A percentile compares a stretch with the other conserved stretches of the same genome.
These are phyloP conservation scores for Cecidostiba fungosa DNA, from an alignment of 2,888 invertebrate genomes.

Conservation along the genomic window DNA sequence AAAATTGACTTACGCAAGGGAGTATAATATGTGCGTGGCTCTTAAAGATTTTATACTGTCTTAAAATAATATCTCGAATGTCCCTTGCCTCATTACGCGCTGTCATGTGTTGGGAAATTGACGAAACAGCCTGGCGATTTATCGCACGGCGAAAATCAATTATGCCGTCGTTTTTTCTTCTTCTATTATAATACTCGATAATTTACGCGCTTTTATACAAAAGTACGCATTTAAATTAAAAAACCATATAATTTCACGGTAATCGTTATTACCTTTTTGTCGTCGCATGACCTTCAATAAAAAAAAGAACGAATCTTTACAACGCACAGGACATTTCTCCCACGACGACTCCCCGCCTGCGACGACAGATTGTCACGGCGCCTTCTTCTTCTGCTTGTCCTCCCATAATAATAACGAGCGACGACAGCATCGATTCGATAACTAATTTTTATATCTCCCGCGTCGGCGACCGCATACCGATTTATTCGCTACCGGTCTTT, in stretches of 20 bases:
- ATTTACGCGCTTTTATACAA: conserved; percentile 7
- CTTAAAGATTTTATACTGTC: conserved; percentile 23
- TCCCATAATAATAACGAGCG: conserved; percentile 11
- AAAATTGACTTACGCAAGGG: background rate
- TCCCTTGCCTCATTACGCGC: conserved; percentile 16
- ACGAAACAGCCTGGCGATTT: conserved; percentile 31
- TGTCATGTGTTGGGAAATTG: conserved; percentile 28
- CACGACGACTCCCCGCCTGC: conserved; percentile 1
- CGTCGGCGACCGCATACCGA: background rate
- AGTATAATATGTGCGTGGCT: background rate
- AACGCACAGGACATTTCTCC: background rate
- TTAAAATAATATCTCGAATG: conserved; percentile 26
- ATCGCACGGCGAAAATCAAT: conserved; percentile 37
- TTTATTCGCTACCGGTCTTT: conserved; percentile 45
- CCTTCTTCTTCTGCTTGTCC: background rate
- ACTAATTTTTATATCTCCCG: conserved; percentile 29
- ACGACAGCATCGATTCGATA: conserved; percentile 10
- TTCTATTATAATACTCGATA: background rate
- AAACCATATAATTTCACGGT: background rate
- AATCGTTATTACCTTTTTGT: background rate
- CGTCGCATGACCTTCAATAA: background rate
- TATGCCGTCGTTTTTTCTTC: background rate
- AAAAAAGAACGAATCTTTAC: background rate
- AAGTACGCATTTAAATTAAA: background rate
- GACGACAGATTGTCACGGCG: conserved; percentile 8